Evolutionary conservation across 2,888 invertebrate species (phyloP).

Genomic region (Hirtodrosophila duncani): DNA sequence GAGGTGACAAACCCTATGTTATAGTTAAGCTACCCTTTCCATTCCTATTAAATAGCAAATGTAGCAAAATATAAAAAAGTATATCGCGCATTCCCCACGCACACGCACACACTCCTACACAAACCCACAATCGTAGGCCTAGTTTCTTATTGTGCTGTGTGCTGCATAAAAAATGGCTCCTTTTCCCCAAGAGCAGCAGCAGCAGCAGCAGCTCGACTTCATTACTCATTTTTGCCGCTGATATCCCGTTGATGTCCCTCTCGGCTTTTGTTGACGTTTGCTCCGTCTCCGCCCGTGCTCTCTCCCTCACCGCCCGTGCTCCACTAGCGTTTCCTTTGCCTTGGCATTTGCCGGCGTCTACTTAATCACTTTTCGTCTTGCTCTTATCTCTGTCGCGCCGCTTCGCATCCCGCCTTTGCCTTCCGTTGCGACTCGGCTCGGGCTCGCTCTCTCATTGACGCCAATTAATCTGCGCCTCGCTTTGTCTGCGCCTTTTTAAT

Average conservation of each 20-base stretch:
- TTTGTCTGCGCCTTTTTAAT: constrained; percentile 70
- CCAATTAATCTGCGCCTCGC: constrained; percentile 71
- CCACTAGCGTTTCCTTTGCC: constrained; percentile 4
- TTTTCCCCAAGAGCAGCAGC: constrained; percentile 14
- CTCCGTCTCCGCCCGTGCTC: neutral
- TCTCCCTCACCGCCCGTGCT: neutral
- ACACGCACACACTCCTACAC: constrained; percentile 22
- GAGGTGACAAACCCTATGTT: no score
- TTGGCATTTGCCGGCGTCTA: constrained; percentile 31
- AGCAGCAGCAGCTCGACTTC: constrained; percentile 59
- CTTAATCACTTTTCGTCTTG: constrained; percentile 58
- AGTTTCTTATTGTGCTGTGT: constrained; percentile 58
- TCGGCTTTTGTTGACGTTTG: constrained; percentile 25
- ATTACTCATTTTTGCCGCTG: constrained; percentile 70
- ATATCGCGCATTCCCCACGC: constrained; percentile 33
- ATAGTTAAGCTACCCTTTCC: no score
- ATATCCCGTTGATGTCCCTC: constrained; percentile 47
- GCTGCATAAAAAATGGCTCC: constrained; percentile 35
- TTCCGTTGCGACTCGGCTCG: neutral
- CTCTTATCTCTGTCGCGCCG: constrained; percentile 13
- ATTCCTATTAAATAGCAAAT: no score
- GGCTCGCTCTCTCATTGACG: constrained; percentile 52
- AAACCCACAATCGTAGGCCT: constrained; percentile 24
- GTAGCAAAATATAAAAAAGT: constrained; percentile 50
- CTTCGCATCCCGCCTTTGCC: constrained; percentile 8